A percentile compares a stretch with the other conserved stretches of the same genome.
Evolutionary conservation across 2,888 invertebrate species (phyloP).

Genomic region (Tubulanus polymorphus): DNA sequence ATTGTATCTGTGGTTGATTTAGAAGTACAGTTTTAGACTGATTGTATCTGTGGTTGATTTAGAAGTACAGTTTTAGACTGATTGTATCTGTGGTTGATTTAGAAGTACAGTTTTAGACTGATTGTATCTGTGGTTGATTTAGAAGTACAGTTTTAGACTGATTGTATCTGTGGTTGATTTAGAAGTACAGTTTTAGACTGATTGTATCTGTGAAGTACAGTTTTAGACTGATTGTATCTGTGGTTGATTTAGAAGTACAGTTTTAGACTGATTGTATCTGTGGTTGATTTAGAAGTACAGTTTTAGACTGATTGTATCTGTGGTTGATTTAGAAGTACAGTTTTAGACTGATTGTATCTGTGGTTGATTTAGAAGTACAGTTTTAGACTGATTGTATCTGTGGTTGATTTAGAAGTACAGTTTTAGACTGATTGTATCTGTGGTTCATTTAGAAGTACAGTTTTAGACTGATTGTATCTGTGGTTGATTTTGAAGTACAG

Average conservation of each 20-base stretch:
- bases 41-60: constrained; percentile 45
- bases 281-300: constrained; percentile 47
- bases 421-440: constrained; percentile 50
- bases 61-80: constrained; percentile 50
- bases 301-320: constrained; percentile 49
- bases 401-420: constrained; percentile 47
- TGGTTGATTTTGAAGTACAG: too few species aligned
- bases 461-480: too few species aligned
- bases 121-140: constrained; percentile 45
- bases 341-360: constrained; percentile 49
- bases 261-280: constrained; percentile 49
- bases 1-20: constrained; percentile 45
- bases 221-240: constrained; percentile 49
- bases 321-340: constrained; percentile 47
- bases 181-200: constrained; percentile 50
- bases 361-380: constrained; percentile 47
- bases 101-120: constrained; percentile 50
- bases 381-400: constrained; percentile 49
- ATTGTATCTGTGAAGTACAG: constrained; percentile 48
- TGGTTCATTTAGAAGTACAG: too few species aligned
- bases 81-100: constrained; percentile 45
- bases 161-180: constrained; percentile 45
- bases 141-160: constrained; percentile 50
- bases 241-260: constrained; percentile 47
- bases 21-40: constrained; percentile 50